Conservation (phyloP, 2,797 vertebrate genomes). For the Pseudocheirus occidentalis region DNA sequence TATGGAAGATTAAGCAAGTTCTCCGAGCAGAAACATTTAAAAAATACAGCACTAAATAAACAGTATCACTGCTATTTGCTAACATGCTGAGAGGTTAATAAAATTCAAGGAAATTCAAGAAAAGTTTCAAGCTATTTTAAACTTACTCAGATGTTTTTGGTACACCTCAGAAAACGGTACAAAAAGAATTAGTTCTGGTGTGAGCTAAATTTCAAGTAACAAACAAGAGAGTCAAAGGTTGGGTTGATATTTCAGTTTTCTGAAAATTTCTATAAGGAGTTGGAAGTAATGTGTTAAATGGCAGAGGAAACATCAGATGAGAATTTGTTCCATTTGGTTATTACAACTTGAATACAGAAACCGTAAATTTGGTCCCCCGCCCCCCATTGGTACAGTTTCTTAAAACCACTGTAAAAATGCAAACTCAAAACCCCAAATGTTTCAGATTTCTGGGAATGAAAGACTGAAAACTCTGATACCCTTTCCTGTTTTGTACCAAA, state of each 20-base stretch:
- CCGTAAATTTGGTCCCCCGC: conserved; percentile 74
- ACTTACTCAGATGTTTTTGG: conserved; percentile 83
- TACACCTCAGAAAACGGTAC: conserved; percentile 85
- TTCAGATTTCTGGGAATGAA: conserved; percentile 79
- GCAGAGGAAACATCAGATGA: conserved; percentile 69
- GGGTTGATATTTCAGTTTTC: conserved; percentile 64
- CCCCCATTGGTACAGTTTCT: conserved; percentile 48
- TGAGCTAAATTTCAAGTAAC: conserved; percentile 82
- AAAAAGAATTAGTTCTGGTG: conserved; percentile 81
- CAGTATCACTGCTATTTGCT: conserved; percentile 80
- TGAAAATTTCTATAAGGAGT: conserved; percentile 69
- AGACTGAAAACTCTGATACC: conserved; percentile 69
- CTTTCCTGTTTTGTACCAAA: conserved; percentile 85
- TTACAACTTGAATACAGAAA: conserved; percentile 61
- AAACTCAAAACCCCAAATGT: conserved; percentile 68
- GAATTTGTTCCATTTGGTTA: conserved; percentile 74
- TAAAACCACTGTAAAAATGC: conserved; percentile 60
- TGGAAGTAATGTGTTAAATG: conserved; percentile 67
- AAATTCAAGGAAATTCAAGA: conserved; percentile 81
- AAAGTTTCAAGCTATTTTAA: conserved; percentile 81
- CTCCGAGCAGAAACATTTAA: conserved; percentile 84
- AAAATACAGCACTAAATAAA: conserved; percentile 83
- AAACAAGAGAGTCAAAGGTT: conserved; percentile 74
- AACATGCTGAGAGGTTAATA: conserved; percentile 79
- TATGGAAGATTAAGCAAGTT: conserved; percentile 89